These are phyloP conservation scores for Eretmocerus hayati DNA, from an alignment of 2,888 invertebrate genomes.

Conservation along the genomic window DNA sequence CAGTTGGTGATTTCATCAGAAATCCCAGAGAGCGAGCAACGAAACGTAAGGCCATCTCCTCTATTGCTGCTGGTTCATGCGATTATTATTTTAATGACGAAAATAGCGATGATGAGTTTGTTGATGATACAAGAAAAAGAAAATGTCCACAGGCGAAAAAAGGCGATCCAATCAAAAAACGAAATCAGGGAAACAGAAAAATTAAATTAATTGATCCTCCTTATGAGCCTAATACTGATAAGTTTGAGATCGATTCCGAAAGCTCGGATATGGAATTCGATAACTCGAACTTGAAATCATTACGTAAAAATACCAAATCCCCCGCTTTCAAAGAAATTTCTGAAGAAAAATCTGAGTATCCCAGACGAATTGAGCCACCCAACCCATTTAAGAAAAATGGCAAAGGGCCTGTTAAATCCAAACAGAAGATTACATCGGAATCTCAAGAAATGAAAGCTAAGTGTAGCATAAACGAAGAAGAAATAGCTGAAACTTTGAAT, in stretches of 20 bases:
- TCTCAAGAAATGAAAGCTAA: constrained; percentile 13
- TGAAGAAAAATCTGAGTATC: constrained; percentile 17
- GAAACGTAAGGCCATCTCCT: constrained; percentile 28
- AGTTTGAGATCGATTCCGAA: constrained; percentile 15
- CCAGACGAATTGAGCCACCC: constrained; percentile 28
- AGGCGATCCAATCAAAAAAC: constrained; percentile 8
- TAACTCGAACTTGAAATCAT: constrained; percentile 1
- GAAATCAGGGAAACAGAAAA: constrained; percentile 20
- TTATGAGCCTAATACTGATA: not conserved
- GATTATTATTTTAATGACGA: constrained; percentile 21
- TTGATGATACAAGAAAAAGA: constrained; percentile 22
- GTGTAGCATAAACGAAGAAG: constrained; percentile 14
- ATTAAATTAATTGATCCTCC: constrained; percentile 1
- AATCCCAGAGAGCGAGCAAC: constrained; percentile 20
- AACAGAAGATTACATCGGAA: constrained; percentile 1
- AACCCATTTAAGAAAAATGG: constrained; percentile 19
- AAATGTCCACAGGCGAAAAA: constrained; percentile 15
- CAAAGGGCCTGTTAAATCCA: constrained; percentile 13
- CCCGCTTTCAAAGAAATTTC: constrained; percentile 1
- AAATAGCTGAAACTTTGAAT: constrained; percentile 23
- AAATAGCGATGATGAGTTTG: constrained; percentile 22
- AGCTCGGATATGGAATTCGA: constrained; percentile 1
- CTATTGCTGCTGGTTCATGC: constrained; percentile 9
- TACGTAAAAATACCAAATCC: constrained; percentile 13
- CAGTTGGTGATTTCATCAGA: constrained; percentile 1